Base-by-base conservation (phyloP, 1,140 invertebrate genomes). In the Octopus bimaculoides region DNA sequence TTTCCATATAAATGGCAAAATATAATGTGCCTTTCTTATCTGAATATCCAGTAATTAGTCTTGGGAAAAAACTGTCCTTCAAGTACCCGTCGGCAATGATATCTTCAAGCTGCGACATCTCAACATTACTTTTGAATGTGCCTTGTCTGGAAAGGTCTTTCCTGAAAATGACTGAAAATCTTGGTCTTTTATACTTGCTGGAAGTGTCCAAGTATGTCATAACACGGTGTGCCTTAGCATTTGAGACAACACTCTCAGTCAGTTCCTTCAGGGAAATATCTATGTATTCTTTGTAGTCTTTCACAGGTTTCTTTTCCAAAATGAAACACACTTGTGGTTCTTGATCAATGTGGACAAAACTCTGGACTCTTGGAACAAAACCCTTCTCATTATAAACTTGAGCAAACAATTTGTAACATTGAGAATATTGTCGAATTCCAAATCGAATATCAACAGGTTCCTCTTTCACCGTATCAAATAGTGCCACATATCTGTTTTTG, bases 111-210 rank as follows among this genome's bases (percentile, higher is more conserved):
- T 83, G 78, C 5, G 81, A 77, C 71, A 82, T 54, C 5, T 78
- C 52, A 4, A 86, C 61, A n/a, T 80, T 80, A 6, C 76, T 77
- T 55, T 84, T 82, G 77, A 86, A 87, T 0, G 83, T 61, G 83
- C 85, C 85, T 53, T 81, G 81, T 52, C 80, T 80, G 17, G 79
- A 77, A 17, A 78, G 82, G 20, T 83, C 83, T 71, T 85, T 85
- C 14, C 83, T 84, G 80, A 86, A 88, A 9, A 88, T 81, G 26
- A 86, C 86, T 14, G 87, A 86, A 78, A 88, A 87, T 69, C 81
- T 79, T 5, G 85, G 83, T 76, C 82, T 87, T 12, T 84, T 84
- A 14, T 85, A 82, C 54, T 85, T 81, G 55, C 83, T 80, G 75
- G 86, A 86, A 2, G 83, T 83, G 74, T 88, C 87, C 4, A 88